These are phyloP conservation scores for Hyposoter dolosus DNA, from an alignment of 2,888 invertebrate species.

Conservation along the genomic window DNA sequence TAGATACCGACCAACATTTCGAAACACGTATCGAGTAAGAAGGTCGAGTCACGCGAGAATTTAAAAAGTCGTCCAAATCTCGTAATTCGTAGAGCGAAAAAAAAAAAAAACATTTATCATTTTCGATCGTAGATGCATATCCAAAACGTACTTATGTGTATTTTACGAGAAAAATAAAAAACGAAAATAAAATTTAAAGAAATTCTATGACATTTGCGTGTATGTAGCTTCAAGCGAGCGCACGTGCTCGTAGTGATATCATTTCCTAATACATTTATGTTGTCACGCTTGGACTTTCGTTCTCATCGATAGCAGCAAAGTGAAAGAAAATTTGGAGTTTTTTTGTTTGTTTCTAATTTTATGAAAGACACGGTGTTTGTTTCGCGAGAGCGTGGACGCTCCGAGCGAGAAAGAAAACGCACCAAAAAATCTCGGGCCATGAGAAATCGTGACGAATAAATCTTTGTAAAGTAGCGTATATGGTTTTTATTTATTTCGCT, in stretches of 20 bases:
- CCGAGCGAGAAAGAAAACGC: constrained; percentile 24
- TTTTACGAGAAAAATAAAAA: constrained; percentile 29
- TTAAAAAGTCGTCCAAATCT: constrained; percentile 36
- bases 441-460: constrained; percentile 41
- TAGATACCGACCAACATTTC: constrained; percentile 42
- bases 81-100: constrained; percentile 27
- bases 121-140: constrained; percentile 34
- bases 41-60: constrained; percentile 29
- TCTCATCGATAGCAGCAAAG: constrained; percentile 53
- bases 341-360: constrained; percentile 47
- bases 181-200: constrained; percentile 45
- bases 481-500: constrained; percentile 71
- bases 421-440: constrained; percentile 37
- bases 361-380: constrained; percentile 61
- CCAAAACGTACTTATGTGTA: constrained; percentile 60
- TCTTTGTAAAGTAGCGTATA: constrained; percentile 69
- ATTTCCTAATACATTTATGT: constrained; percentile 77
- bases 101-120: constrained; percentile 31
- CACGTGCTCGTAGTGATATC: constrained; percentile 80
- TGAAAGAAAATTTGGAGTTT: constrained; percentile 53
- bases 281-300: constrained; percentile 48
- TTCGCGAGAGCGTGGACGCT: constrained; percentile 52
- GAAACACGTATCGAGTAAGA: constrained; percentile 45
- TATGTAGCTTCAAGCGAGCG: constrained; percentile 78
- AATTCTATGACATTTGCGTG: constrained; percentile 74